phyloP scores from a whole-genome alignment of 2,888 invertebrate species.

The Eulithis testata region DNA sequence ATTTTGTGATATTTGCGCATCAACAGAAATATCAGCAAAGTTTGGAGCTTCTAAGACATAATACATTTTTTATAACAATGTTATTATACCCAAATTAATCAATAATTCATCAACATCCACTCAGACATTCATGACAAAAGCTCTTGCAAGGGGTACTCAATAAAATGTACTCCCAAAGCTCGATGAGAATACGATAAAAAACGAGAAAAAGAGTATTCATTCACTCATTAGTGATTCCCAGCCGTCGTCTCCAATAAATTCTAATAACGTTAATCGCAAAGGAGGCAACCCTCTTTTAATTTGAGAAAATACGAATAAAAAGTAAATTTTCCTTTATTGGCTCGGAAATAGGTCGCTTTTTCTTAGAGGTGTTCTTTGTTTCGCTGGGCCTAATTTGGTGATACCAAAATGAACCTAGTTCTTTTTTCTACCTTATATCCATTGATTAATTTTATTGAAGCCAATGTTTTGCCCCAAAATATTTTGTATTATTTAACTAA shows the following conservation, averaged over 20 bases:
- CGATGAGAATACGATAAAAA: constrained; percentile 55
- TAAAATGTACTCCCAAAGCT: constrained; percentile 34
- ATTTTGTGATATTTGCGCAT: too few relatives aligned
- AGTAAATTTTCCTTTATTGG: constrained; percentile 56
- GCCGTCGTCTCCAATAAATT: constrained; percentile 70
- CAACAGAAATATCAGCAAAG: too few relatives aligned
- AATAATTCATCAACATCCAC: constrained; percentile 14
- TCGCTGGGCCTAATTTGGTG: constrained; percentile 27
- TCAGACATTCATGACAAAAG: constrained; percentile 24
- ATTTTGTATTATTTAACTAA: too few relatives aligned
- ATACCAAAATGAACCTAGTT: constrained; percentile 2
- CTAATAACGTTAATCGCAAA: constrained; percentile 76
- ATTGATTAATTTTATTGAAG: too few relatives aligned
- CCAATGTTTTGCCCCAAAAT: too few relatives aligned
- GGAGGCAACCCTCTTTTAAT: constrained; percentile 65
- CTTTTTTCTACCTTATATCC: too few relatives aligned
- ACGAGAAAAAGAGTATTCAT: constrained; percentile 36
- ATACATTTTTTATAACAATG: background rate
- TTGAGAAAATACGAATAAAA: constrained; percentile 53
- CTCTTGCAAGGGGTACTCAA: constrained; percentile 22
- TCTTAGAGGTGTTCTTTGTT: constrained; percentile 42
- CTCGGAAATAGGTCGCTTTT: constrained; percentile 51
- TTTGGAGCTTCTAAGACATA: too few relatives aligned
- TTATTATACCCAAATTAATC: constrained; percentile 3
- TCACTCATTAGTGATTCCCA: constrained; percentile 65